A percentile compares a stretch with the other conserved stretches of the same genome.
phyloP scores from a whole-genome alignment of 2,113 vertebrate species.

The Atherinomorus stipes region DNA sequence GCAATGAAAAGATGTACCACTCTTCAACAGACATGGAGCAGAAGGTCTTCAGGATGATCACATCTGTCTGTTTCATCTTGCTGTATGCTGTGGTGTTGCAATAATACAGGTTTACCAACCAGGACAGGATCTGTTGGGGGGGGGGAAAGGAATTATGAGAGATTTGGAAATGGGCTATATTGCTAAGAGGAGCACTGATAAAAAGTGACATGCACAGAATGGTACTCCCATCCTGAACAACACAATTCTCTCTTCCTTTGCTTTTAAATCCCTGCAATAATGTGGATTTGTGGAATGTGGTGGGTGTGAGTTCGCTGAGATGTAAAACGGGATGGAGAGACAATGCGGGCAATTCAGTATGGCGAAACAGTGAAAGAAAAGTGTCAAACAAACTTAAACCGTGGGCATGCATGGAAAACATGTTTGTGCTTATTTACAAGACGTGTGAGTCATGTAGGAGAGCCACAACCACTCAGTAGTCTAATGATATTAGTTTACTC shows the following conservation, averaged over 20 bases:
- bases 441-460: background rate
- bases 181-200: background rate
- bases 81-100: conserved; percentile 69
- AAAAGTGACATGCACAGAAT: background rate
- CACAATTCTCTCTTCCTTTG: too few species aligned
- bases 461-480: conserved; percentile 1
- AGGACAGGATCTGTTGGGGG: conserved; percentile 78
- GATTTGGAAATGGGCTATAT: background rate
- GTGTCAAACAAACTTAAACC: background rate
- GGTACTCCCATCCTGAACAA: too few species aligned
- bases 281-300: background rate
- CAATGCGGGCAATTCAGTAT: background rate
- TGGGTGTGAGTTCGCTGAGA: background rate
- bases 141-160: conserved; percentile 18
- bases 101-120: conserved; percentile 76
- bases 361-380: background rate
- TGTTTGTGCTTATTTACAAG: conserved; percentile 1
- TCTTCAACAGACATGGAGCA: conserved; percentile 81
- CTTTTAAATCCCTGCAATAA: too few species aligned
- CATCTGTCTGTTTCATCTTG: conserved; percentile 53
- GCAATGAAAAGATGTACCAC: conserved; percentile 84
- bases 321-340: background rate
- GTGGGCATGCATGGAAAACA: conserved; percentile 4
- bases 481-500: conserved; percentile 9
- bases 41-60: conserved; percentile 68